A percentile compares a stretch with the other conserved stretches of the same genome.
Conservation (phyloP, 2,797 vertebrate species). For the Hydrocynus forskahlii region DNA sequence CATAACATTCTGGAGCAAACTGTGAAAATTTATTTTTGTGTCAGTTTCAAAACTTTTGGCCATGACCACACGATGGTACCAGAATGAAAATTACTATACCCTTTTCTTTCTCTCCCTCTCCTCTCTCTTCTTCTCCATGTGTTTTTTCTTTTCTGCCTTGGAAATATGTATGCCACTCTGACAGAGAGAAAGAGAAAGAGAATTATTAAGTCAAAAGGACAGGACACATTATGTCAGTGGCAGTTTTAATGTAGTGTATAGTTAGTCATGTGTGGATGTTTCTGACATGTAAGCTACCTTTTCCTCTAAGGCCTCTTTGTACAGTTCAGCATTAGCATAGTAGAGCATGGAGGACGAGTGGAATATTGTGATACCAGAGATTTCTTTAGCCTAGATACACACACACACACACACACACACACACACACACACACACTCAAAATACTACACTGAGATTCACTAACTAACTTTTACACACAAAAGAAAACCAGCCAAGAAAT, state of each 20-base stretch:
- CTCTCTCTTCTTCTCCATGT: constrained; percentile 61
- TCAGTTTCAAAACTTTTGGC: too few species aligned
- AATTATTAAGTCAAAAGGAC: too few species aligned
- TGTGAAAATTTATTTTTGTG: too few species aligned
- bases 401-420: not conserved
- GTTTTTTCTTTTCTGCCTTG: constrained; percentile 74
- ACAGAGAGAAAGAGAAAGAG: not conserved
- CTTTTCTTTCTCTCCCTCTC: not conserved
- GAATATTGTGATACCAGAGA: constrained; percentile 89
- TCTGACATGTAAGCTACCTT: constrained; percentile 74
- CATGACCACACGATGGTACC: too few species aligned
- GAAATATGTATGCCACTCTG: constrained; percentile 86
- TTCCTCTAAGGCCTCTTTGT: constrained; percentile 82
- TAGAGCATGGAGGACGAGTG: constrained; percentile 86
- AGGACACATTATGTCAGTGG: constrained; percentile 13
- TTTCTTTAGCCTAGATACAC: constrained; percentile 72
- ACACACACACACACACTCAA: too few species aligned
- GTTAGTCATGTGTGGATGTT: not conserved
- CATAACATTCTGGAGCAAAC: not conserved
- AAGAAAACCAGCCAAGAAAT: not conserved
- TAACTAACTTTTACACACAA: not conserved
- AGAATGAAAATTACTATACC: not conserved
- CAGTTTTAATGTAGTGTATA: not conserved
- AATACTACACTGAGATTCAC: not conserved
- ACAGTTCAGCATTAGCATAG: constrained; percentile 91